A percentile compares a stretch with the other conserved stretches of the same genome.
phyloP scores from a whole-genome alignment of 2,113 vertebrate species.

The Leucosticte australis region DNA sequence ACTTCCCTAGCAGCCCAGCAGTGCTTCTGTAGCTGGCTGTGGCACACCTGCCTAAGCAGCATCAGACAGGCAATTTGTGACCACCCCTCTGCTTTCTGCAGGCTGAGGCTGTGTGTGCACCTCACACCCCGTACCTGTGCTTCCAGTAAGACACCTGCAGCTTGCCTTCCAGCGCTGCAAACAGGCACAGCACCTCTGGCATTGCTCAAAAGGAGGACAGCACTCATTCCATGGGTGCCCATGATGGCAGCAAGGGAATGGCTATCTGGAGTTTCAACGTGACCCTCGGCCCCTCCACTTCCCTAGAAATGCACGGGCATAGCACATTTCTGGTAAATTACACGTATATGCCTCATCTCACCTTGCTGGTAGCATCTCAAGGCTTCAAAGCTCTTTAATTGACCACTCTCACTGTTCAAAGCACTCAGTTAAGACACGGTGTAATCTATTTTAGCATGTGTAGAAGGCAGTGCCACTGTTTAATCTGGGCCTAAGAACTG shows the following conservation, averaged over 20 bases:
- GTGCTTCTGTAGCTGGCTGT: neutral
- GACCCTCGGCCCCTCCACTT: neutral
- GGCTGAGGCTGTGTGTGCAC: neutral
- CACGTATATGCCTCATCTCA: neutral
- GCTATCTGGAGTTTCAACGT: accelerated
- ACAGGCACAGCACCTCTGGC: neutral
- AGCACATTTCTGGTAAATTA: neutral
- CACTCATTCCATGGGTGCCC: neutral
- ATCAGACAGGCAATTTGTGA: neutral
- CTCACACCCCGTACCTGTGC: neutral
- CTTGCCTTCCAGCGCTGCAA: neutral
- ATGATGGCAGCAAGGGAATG: neutral
- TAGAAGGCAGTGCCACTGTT: neutral
- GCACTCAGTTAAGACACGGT: neutral
- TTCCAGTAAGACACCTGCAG: neutral
- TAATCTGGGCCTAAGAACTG: neutral
- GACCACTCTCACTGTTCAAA: neutral
- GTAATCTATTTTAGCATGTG: neutral
- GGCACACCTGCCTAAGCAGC: neutral
- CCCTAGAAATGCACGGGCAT: neutral
- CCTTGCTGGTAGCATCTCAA: neutral
- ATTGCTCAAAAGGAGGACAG: neutral
- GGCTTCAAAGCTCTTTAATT: neutral
- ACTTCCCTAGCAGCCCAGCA: neutral
- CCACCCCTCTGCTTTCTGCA: neutral